Evolutionary conservation across 2,888 invertebrate genomes (phyloP).

Genomic region (Nymphalis polychloros): DNA sequence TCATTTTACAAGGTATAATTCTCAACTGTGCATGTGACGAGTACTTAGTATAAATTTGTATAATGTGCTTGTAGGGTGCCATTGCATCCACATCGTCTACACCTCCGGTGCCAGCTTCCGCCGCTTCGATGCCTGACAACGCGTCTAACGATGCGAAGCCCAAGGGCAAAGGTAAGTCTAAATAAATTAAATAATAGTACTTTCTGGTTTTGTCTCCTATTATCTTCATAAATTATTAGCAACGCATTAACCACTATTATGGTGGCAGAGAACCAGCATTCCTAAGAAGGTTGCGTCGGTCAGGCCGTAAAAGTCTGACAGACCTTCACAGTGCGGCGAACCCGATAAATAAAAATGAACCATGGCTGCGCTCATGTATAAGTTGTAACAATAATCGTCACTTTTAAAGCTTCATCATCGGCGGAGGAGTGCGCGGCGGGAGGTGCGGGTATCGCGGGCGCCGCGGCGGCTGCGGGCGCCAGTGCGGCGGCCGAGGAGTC

Average conservation of each 20-base stretch:
- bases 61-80: constrained; percentile 61
- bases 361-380: too few species aligned
- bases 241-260: too few species aligned
- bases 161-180: constrained; percentile 68
- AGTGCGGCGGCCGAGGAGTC: constrained; percentile 85
- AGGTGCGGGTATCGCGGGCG: constrained; percentile 52
- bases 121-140: constrained; percentile 74
- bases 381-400: not conserved
- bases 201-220: not conserved
- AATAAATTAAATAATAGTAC: not conserved
- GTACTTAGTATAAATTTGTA: not conserved
- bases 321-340: too few species aligned
- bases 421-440: constrained; percentile 63
- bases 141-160: constrained; percentile 70
- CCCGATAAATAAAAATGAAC: too few species aligned
- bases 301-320: not conserved
- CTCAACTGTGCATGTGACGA: too few species aligned
- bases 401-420: constrained; percentile 57
- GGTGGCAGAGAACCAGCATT: too few species aligned
- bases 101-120: constrained; percentile 72
- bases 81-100: constrained; percentile 77
- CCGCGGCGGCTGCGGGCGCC: constrained; percentile 56
- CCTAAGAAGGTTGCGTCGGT: too few species aligned
- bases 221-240: not conserved
- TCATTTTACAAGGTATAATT: not conserved